Conservation (phyloP, 64 coral and sea anemone genomes). For the Montipora cactus region DNA sequence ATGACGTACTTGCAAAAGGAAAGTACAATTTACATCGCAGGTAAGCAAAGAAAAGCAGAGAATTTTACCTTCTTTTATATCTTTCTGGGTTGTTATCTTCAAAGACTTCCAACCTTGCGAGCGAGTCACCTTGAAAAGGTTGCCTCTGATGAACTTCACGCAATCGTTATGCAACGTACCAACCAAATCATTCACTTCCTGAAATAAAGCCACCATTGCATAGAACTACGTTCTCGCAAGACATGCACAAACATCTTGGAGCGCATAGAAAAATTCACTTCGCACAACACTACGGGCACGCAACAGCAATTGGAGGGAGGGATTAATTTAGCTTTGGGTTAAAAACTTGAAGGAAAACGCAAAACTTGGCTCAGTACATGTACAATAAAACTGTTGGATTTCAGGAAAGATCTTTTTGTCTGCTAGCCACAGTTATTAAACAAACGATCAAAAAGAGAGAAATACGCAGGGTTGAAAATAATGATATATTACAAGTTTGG, state of each 20-base stretch:
- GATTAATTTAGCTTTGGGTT: too few relatives aligned
- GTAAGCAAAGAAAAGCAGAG: background rate
- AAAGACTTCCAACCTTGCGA: conserved; percentile 54
- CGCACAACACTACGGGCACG: too few relatives aligned
- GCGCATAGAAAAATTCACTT: background rate
- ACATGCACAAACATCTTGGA: too few relatives aligned
- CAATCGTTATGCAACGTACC: conserved; percentile 52
- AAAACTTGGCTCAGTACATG: too few relatives aligned
- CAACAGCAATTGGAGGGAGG: too few relatives aligned
- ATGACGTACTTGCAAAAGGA: background rate
- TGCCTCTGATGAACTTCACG: conserved; percentile 62
- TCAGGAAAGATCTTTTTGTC: too few relatives aligned
- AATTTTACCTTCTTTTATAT: conserved; percentile 47
- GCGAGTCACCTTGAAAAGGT: conserved; percentile 71
- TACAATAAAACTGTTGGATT: too few relatives aligned
- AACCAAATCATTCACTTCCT: conserved; percentile 65
- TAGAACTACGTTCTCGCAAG: background rate
- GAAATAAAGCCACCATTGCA: background rate
- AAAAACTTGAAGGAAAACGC: too few relatives aligned
- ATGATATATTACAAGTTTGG: too few relatives aligned
- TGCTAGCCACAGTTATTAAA: too few relatives aligned
- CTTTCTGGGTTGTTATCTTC: conserved; percentile 22
- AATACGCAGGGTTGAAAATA: too few relatives aligned
- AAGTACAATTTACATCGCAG: background rate
- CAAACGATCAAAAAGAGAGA: too few relatives aligned